These are phyloP conservation scores for Illadopsis cleaveri DNA, from an alignment of 2,113 vertebrate species.

Conservation along the genomic window DNA sequence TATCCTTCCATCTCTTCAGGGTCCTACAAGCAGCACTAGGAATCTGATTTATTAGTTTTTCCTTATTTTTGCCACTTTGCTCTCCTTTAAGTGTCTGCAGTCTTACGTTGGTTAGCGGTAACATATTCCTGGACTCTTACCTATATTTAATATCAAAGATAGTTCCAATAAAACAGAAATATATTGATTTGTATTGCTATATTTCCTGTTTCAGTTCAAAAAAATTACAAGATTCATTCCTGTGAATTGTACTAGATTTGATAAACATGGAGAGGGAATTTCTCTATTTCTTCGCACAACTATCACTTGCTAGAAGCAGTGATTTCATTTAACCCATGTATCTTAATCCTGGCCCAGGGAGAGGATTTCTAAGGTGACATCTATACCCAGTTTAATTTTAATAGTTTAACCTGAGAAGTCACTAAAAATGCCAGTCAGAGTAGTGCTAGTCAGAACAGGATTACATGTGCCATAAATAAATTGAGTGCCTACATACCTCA, in stretches of 20 bases:
- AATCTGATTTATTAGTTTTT: not conserved
- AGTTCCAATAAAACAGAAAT: not conserved
- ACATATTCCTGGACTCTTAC: not conserved
- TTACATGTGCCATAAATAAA: not conserved
- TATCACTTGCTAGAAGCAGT: not conserved
- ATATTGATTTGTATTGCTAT: not conserved
- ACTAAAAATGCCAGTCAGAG: not conserved
- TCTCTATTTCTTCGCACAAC: not conserved
- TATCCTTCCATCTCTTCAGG: not conserved
- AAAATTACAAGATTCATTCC: not conserved
- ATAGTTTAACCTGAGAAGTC: not conserved
- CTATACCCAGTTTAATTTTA: not conserved
- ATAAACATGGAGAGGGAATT: not conserved
- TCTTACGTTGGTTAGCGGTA: not conserved
- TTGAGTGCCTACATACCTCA: not conserved
- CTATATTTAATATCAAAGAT: not conserved
- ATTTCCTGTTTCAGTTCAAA: not conserved
- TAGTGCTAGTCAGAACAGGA: not conserved
- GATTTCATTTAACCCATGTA: not conserved
- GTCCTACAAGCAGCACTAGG: not conserved
- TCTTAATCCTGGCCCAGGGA: not conserved
- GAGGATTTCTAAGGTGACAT: not conserved
- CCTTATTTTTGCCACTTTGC: not conserved
- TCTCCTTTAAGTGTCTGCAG: not conserved
- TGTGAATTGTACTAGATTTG: not conserved